Base-by-base conservation (phyloP, 2,797 vertebrate genomes). In the Sarcoramphus papa region DNA sequence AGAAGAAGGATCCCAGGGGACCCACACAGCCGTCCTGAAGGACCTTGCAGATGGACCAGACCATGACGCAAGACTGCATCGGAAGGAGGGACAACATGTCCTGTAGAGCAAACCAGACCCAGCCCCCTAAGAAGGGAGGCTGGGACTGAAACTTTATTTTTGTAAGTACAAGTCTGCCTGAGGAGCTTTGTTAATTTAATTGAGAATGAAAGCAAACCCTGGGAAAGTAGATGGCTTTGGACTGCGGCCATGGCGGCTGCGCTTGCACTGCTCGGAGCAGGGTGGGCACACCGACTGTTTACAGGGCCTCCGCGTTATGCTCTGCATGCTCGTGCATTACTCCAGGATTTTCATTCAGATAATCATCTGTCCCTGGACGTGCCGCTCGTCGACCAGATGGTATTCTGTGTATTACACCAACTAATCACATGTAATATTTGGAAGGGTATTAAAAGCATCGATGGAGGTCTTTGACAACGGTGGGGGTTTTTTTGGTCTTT, bases 201-300 rank as follows among this genome's bases (percentile, higher is more conserved):
- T 91, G 78, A 88, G 92, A 90, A 88, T 2, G 20, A 94, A 95
- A 95, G 89, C 63, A 93, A 90, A 63, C 57, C 41, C 75, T 84
- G 72, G 82, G 91, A 81, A 97, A 96, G 85, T 5, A 88, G 85
- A 56, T 1, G 4, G 63, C 85, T 76, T 87, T 96, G 91, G 93
- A 70, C 0, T 0, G 27, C 0, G 0, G 91, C 90, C 93, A 83
- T 0, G 2, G 69, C 0, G 30, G 73, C 73, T 73, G 69, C 0
- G 0, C 15, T 3, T 43, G 50, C 17, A 23, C 25, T 22, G 81
- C 73, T 48, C 1, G 0, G 82, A 92, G 85, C 62, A 1, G 73
- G 63, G 85, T 51, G 91, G 79, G 85, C 76, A 93, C 68, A 57
- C 12, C 2, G 3, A 78, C 54, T 22, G 43, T n/a, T 93, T 51